Evolutionary conservation across 2,113 vertebrate species (phyloP), one percentile per base, ranked within the genome.

Genomic region (Orientallactaga bullata): DNA sequence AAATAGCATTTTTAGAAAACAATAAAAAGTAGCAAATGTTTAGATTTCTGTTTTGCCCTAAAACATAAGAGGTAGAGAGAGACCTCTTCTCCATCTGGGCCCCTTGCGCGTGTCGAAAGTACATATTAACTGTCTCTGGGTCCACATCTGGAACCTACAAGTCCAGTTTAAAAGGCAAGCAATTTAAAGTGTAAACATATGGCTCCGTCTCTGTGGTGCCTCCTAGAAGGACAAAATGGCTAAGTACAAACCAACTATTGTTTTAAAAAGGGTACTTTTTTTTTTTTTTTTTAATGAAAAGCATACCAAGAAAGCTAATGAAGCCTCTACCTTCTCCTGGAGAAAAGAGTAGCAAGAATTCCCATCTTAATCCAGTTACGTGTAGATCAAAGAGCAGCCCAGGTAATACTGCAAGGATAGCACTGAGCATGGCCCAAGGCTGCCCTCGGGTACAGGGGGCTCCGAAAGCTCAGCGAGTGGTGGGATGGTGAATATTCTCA

Each of bases 181-280:
- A 60, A 82, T 84, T 96, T 95, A 96, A 95, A 96, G 95, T 88
- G 92, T 82, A 94, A 95, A 95, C 94, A 88, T 82, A 92, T 85
- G 92, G 72, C n/a, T 76, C 84, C 61, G 93, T 94, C 68, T 92
- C 91, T 66, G 71, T 72, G 35, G 35, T 61, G 68, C 83, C 90
- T 95, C 76, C 94, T 92, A 77, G 61, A 60, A 65, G 66, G 42
- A 76, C 42, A 12, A 7, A 85, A 88, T 80, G 30, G 71, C 90
- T 81, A 35, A 90, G 60, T 39, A 93, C 35, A 95, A 95, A 94
- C 90, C 78, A 94, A 91, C 72, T 83, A 91, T 92, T 87, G 76
- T 93, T 95, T 94, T 83, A 94, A 94, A 83, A 24, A 68, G 30
- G 12, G 6, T 55, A 9, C 23, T 88, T 93, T 76, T 88, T 63